Evolutionary conservation across 2,888 invertebrate genomes (phyloP), one percentile per base, ranked within the genome.

Genomic region (Aradus depressus): DNA sequence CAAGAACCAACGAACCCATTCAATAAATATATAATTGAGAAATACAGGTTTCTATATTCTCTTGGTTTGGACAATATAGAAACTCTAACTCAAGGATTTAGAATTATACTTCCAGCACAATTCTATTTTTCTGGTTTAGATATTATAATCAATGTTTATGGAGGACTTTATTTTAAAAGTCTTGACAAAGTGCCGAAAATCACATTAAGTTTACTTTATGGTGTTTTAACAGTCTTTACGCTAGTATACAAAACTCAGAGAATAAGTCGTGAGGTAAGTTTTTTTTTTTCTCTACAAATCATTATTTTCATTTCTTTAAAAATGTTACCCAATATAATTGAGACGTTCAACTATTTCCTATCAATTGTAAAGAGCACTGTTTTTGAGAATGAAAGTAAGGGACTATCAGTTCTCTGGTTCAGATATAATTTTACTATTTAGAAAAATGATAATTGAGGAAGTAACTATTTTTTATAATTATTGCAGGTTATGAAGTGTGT

Each of bases 91-190:
- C 21, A 44, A n/a, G 31, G 16, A 4, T 44, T 44, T 12, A 32
- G 4, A 12, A 4, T 31, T 12, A 18, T 31, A 26, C 22, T 45
- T 23, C 45, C 45, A 14, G 35, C 25, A 35, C 35, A 45, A 25
- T 45, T 45, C 18, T 45, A 37, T 37, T 37, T 45, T 14, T 22
- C 14, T 23, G 45, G 45, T 3, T 12, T 45, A 22, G 45, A 16
- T 16, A 22, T 45, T 2, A 25, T 45, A 34, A 3, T 45, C 14
- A 35, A 34, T 16, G 3, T 35, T 12, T 45, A 23, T 45, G 10
- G 4, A 10, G 35, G 16, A 16, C 23, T 45, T 5, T 37, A 21
- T 16, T 10, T 34, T 2, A 4, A 8, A 3, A 14, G 12, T 4
- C 4, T n/a, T 16, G 21, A 18, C 19, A 12, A 23, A 6, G 16